Base-by-base conservation (phyloP, 2,113 vertebrate genomes). In the Zapornia atra region DNA sequence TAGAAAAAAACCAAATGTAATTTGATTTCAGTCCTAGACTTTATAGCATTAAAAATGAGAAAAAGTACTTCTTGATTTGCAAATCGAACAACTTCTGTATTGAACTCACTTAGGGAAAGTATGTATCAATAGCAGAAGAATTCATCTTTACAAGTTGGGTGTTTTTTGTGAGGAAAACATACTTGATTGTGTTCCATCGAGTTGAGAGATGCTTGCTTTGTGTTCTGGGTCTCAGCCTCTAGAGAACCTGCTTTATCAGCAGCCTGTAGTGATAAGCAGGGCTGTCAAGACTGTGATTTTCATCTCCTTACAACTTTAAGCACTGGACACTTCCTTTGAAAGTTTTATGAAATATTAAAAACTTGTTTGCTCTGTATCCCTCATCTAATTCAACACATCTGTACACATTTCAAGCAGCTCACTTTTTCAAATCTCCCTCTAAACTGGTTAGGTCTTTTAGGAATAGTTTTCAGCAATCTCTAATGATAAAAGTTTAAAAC, bases 281-380 rank as follows among this genome's bases (percentile, higher is more conserved):
- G 34, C 85, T 79, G 57, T 68, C 78, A 69, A 69, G 34, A 42
- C 44, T 36, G 61, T 69, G 54, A 88, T 94, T 92, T 97, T 88
- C 66, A 73, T 93, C 71, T 77, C 9, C 25, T 69, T 44, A 25
- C 36, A n/a, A 18, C 31, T 88, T 83, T 7, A 46, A 73, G 29
- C 13, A 1, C 54, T 59, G 50, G 46, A 70, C 42, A 2, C 31
- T 19, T 75, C 19, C 56, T 86, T 81, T 80, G 48, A 80, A 95
- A 94, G 40, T 86, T 82, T 79, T 9, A 53, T 80, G 54, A 92
- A 92, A 90, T 77, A 72, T 86, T 93, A 69, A 90, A 86, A 82
- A 86, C 40, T 44, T 91, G 9, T 77, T 85, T 93, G 71, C 54
- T 85, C 65, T 72, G 11, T 90, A 31, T 90, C 92, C 80, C 63